These are phyloP conservation scores for Cerastoderma edule DNA, from an alignment of 2,888 invertebrate species.

Conservation along the genomic window DNA sequence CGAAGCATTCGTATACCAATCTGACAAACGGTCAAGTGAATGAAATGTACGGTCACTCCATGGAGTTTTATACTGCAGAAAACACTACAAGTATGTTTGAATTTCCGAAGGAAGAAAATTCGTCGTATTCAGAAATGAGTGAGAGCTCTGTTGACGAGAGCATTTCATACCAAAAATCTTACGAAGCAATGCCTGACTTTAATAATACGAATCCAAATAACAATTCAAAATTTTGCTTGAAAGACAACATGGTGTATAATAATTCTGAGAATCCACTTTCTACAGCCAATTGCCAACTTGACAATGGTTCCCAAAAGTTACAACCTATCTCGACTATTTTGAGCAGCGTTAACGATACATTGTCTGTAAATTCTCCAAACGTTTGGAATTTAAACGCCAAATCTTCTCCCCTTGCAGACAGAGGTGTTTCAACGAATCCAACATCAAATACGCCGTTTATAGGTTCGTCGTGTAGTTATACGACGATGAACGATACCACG, in stretches of 20 bases:
- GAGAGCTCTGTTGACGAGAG: conserved; percentile 81
- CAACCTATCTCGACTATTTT: conserved; percentile 89
- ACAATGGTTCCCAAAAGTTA: conserved; percentile 84
- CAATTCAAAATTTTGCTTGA: conserved; percentile 40
- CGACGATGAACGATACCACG: conserved; percentile 78
- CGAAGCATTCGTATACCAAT: conserved; percentile 50
- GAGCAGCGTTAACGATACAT: conserved; percentile 64
- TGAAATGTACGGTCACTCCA: conserved; percentile 40
- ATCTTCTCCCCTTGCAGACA: conserved; percentile 20
- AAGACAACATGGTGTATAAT: conserved; percentile 25
- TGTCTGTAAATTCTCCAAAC: conserved; percentile 44
- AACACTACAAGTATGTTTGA: conserved; percentile 75
- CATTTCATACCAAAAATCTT: conserved; percentile 68
- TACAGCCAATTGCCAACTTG: neutral
- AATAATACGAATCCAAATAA: conserved; percentile 23
- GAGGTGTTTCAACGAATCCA: conserved; percentile 16
- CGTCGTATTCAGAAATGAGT: conserved; percentile 82
- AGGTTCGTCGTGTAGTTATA: conserved; percentile 69
- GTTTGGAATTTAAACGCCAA: conserved; percentile 69
- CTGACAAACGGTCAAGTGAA: conserved; percentile 46
- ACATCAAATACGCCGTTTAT: conserved; percentile 31
- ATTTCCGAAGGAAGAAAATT: conserved; percentile 81
- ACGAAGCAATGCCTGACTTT: conserved; percentile 61
- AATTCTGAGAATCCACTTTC: conserved; percentile 44
- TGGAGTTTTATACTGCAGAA: conserved; percentile 75